These are phyloP conservation scores for Papilio demoleus DNA, from an alignment of 2,888 invertebrate genomes.

Conservation along the genomic window DNA sequence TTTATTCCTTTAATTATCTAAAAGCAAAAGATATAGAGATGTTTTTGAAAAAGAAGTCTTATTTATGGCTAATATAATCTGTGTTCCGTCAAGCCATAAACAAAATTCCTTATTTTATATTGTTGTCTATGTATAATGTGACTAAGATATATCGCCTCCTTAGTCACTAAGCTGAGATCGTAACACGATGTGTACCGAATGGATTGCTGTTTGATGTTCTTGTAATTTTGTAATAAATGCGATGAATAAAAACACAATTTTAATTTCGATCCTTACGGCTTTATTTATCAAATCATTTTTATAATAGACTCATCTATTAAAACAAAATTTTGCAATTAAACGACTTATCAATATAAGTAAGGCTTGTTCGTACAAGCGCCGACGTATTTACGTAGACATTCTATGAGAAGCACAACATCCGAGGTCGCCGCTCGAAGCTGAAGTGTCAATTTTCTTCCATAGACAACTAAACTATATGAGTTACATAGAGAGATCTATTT, in stretches of 20 bases:
- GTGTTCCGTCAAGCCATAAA: conserved; percentile 10
- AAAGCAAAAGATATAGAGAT: too few relatives aligned
- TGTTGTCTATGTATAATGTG: conserved; percentile 26
- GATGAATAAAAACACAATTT: conserved; percentile 46
- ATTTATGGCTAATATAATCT: conserved; percentile 13
- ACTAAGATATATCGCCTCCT: conserved; percentile 42
- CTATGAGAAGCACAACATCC: not conserved
- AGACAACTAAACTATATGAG: conserved; percentile 30
- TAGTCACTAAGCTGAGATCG: conserved; percentile 28
- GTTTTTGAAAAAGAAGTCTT: too few relatives aligned
- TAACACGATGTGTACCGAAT: conserved; percentile 21
- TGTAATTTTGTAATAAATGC: conserved; percentile 76
- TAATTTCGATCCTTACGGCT: conserved; percentile 49
- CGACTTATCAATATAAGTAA: conserved; percentile 21
- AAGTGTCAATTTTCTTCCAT: conserved; percentile 32
- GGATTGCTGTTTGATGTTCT: conserved; percentile 59
- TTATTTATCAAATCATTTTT: conserved; percentile 46
- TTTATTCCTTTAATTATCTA: too few relatives aligned
- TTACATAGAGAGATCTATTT: conserved; percentile 49
- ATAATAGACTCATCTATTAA: conserved; percentile 45
- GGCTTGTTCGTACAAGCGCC: not conserved
- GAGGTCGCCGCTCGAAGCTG: not conserved
- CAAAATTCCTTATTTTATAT: conserved; percentile 5
- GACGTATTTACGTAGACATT: not conserved
- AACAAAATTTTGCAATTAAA: conserved; percentile 40